phyloP scores from a whole-genome alignment of 30 jellyfish, hydroid and myxozoan genomes.

The Catostylus mosaicus region DNA sequence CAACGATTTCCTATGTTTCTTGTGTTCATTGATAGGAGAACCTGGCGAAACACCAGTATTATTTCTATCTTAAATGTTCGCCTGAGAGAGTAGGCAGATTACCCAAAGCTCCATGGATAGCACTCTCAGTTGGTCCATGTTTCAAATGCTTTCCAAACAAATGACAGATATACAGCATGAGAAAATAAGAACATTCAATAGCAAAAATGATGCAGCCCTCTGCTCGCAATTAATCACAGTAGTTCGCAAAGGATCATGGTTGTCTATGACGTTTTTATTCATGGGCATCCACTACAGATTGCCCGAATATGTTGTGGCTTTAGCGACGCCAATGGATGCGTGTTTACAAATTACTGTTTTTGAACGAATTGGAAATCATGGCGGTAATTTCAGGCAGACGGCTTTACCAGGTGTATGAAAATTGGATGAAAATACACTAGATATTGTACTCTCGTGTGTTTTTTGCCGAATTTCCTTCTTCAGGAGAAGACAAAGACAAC shows the following conservation, averaged over 20 bases:
- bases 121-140: too few relatives aligned
- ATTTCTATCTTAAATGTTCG: too few relatives aligned
- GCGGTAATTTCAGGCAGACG: conserved; percentile 9
- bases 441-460: conserved; percentile 8
- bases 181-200: too few relatives aligned
- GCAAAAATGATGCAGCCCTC: too few relatives aligned
- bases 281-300: background rate
- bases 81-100: too few relatives aligned
- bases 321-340: background rate
- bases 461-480: conserved; percentile 50
- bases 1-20: too few relatives aligned
- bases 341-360: background rate
- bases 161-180: too few relatives aligned
- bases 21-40: too few relatives aligned
- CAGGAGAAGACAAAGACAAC: conserved; percentile 4
- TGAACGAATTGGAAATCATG: background rate
- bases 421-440: conserved; percentile 13
- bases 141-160: too few relatives aligned
- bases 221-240: too few relatives aligned
- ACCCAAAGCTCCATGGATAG: too few relatives aligned
- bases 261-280: background rate
- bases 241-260: background rate
- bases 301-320: background rate
- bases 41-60: too few relatives aligned
- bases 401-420: conserved; percentile 17